These are phyloP conservation scores for Caligus rogercresseyi DNA, from an alignment of 1,140 invertebrate genomes.

Conservation along the genomic window DNA sequence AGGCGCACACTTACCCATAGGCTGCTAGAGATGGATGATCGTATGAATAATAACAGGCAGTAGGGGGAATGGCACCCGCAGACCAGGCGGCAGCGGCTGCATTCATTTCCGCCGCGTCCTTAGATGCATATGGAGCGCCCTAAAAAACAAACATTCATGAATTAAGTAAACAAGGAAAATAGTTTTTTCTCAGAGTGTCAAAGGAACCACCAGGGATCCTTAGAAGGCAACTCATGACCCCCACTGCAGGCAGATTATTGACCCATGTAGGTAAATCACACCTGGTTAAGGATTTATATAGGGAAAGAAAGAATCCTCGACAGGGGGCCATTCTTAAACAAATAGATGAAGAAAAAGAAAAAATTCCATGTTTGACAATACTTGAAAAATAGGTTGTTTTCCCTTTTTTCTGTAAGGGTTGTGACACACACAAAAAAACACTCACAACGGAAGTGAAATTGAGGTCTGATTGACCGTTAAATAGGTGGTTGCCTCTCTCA, in stretches of 20 bases:
- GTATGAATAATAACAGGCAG: slow-evolving; percentile 14
- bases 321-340: no score
- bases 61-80: neutral
- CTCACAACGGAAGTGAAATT: neutral
- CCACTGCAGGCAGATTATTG: no score
- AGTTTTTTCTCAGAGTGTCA: no score
- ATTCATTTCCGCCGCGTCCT: neutral
- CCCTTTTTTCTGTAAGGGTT: no score
- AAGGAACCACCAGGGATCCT: no score
- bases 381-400: no score
- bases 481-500: neutral
- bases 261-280: no score
- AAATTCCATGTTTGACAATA: no score
- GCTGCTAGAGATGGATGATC: slow-evolving; percentile 18
- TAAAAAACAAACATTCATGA: neutral
- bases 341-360: neutral
- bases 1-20: slow-evolving; percentile 21
- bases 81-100: slow-evolving; percentile 4
- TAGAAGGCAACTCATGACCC: no score
- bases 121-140: neutral
- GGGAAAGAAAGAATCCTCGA: no score
- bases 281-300: no score
- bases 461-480: neutral
- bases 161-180: neutral
- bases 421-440: neutral